These are phyloP conservation scores for Trichopoda pennipes DNA, from an alignment of 2,888 invertebrate genomes.

Conservation along the genomic window DNA sequence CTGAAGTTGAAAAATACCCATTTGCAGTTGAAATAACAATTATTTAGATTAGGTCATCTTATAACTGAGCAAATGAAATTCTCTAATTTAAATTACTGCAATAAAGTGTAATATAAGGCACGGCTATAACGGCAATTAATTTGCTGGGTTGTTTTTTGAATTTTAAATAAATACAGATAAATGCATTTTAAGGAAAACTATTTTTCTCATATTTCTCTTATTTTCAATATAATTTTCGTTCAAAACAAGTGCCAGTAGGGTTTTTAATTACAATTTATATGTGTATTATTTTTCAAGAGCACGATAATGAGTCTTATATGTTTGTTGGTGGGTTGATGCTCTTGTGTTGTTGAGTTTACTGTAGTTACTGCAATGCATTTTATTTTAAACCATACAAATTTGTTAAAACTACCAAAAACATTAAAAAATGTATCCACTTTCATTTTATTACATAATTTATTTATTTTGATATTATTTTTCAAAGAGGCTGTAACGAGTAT, in stretches of 20 bases:
- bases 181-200: slow-evolving; percentile 18
- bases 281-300: slow-evolving; percentile 61
- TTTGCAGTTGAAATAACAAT: no score
- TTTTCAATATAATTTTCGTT: slow-evolving; percentile 32
- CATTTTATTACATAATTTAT: slow-evolving; percentile 48
- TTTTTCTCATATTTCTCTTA: slow-evolving; percentile 10
- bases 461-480: background rate
- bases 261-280: slow-evolving; percentile 63
- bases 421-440: slow-evolving; percentile 51
- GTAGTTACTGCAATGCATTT: slow-evolving; percentile 23
- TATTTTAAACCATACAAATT: slow-evolving; percentile 51
- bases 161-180: background rate
- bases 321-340: slow-evolving; percentile 1
- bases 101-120: no score
- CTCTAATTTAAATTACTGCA: no score
- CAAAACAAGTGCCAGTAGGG: slow-evolving; percentile 51
- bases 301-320: slow-evolving; percentile 35
- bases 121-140: no score
- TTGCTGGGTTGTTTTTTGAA: slow-evolving; percentile 17
- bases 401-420: slow-evolving; percentile 37
- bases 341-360: slow-evolving; percentile 8
- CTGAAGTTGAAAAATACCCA: no score
- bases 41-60: no score
- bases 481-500: slow-evolving; percentile 33
- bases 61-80: no score